Conservation (phyloP, 2,113 vertebrate genomes). For the Corydoras maculifer region DNA sequence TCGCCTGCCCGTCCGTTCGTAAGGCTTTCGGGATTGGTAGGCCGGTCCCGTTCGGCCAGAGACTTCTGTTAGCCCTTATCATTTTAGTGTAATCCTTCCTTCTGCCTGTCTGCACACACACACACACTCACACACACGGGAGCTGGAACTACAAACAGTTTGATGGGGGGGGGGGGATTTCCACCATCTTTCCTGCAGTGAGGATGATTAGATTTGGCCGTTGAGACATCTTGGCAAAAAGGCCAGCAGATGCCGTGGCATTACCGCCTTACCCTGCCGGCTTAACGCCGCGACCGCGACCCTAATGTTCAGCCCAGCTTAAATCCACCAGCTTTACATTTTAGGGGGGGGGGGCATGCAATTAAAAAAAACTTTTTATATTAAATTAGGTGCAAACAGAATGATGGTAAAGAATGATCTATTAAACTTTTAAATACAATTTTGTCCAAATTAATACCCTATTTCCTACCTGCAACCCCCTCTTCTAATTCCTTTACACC, state of each 20-base stretch:
- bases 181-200: no score
- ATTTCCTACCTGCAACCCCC: no score
- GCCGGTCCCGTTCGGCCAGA: conserved; percentile 18
- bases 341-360: neutral
- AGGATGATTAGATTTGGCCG: no score
- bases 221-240: neutral
- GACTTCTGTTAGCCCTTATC: conserved; percentile 31
- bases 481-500: no score
- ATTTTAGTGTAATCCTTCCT: conserved; percentile 31
- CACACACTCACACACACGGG: neutral
- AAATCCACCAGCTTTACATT: neutral
- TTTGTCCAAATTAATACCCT: no score
- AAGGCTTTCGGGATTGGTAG: conserved; percentile 15
- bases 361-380: no score
- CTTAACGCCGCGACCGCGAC: conserved; percentile 17
- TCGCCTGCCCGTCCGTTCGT: no score
- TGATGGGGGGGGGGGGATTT: neutral
- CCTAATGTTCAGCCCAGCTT: neutral
- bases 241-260: conserved; percentile 8
- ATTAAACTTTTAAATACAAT: no score
- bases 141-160: conserved; percentile 22
- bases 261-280: conserved; percentile 4
- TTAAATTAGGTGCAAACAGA: no score
- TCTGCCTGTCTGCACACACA: conserved; percentile 1
- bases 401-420: no score